These are phyloP conservation scores for Dasypolia templi DNA, from an alignment of 2,888 invertebrate genomes.

Conservation along the genomic window DNA sequence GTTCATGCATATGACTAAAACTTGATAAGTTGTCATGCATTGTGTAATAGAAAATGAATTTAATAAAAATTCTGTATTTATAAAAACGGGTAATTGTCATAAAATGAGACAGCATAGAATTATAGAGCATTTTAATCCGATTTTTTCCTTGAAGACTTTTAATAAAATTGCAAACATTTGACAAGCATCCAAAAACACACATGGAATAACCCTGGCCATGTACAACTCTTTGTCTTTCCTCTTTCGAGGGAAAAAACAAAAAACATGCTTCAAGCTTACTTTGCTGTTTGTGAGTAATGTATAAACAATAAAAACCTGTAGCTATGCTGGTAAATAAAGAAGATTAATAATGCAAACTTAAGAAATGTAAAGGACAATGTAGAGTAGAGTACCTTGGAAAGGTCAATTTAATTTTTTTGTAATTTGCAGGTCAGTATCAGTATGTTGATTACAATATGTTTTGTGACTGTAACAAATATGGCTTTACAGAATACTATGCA, in stretches of 20 bases:
- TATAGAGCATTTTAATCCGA: constrained; percentile 29
- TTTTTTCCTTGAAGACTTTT: constrained; percentile 5
- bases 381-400: constrained; percentile 39
- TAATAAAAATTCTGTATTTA: neutral
- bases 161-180: constrained; percentile 26
- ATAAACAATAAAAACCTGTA: constrained; percentile 43
- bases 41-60: constrained; percentile 6
- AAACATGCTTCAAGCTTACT: constrained; percentile 50
- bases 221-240: constrained; percentile 43
- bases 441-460: too few species aligned
- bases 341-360: constrained; percentile 31
- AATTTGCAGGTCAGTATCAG: too few species aligned
- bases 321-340: constrained; percentile 14
- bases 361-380: constrained; percentile 52
- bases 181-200: constrained; percentile 37
- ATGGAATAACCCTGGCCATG: constrained; percentile 36
- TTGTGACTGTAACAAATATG: too few species aligned
- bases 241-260: constrained; percentile 50
- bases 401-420: constrained; percentile 49
- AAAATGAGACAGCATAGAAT: constrained; percentile 54
- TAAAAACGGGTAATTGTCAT: constrained; percentile 28
- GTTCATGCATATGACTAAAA: constrained; percentile 33
- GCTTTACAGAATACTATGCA: too few species aligned
- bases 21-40: constrained; percentile 18
- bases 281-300: constrained; percentile 29